Base-by-base conservation (phyloP, 1,140 invertebrate species). In the Tetramorium alpestre region DNA sequence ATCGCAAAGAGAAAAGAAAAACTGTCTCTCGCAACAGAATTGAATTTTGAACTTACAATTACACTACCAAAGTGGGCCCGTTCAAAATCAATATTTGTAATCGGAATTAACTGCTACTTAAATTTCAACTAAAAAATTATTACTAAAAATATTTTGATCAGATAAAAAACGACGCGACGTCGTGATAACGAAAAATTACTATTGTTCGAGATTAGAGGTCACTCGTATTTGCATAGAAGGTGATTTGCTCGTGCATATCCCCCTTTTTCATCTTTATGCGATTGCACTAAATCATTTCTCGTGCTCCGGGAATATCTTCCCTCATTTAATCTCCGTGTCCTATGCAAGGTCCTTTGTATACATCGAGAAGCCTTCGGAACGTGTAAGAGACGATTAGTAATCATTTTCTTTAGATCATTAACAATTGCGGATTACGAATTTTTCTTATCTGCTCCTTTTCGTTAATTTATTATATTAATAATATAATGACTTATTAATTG, bases 371-470 rank as follows among this genome's bases (percentile, higher is more conserved):
- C 44, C 16, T 76, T 25, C 5, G 18, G 28, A 51, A 65, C 64
- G 33, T 64, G 49, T 11, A 47, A 78, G 10, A 49, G 2, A 3
- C 6, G 38, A 33, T 33, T 33, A 33, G 33, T 4, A 33, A 82
- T 13, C 10, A 82, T 72, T 82, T 73, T 58, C 38, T 51, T 16
- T 8, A 33, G 18, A 16, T n/a, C 13, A 44, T 82, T 69, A 67
- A 72, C 22, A 82, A 62, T 22, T 22, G 51, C 65, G 5, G 3
- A 16, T 82, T 47, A 51, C 47, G 49, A 86, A 80, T 22, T 70
- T 86, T 70, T 85, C 25, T 8, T 47, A 18, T 44, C 41, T 44
- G 0, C n/a, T 38, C 7, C 13, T 49, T 16, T 16, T 47, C 33
- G 33, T 33, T 33, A 33, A 33, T 33, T 0, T 33, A 33, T 33